phyloP scores from a whole-genome alignment of 1,140 invertebrate species.

The Agrypnia vestita region DNA sequence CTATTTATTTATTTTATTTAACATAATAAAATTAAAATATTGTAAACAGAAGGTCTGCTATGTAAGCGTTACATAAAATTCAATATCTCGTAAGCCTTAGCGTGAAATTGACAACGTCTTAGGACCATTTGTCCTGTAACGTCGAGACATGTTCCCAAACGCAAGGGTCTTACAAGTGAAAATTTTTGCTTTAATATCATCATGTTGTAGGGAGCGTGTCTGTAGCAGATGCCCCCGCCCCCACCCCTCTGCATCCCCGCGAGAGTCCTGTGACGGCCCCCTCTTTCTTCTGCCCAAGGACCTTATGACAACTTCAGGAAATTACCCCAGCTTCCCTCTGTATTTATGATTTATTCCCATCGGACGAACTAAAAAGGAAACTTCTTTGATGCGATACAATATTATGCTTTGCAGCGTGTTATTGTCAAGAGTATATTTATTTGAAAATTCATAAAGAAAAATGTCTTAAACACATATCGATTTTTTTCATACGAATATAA shows the following conservation, averaged over 20 bases:
- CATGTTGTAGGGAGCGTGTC: slow-evolving; percentile 31
- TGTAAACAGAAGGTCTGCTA: not conserved
- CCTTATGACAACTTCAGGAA: slow-evolving; percentile 33
- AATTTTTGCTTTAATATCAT: slow-evolving; percentile 40
- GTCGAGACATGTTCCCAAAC: slow-evolving; percentile 15
- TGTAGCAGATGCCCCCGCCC: slow-evolving; percentile 26
- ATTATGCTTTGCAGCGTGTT: slow-evolving; percentile 5
- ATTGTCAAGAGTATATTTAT: not conserved
- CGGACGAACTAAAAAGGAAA: slow-evolving; percentile 30
- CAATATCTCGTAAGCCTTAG: slow-evolving; percentile 16
- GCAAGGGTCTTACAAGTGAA: slow-evolving; percentile 29
- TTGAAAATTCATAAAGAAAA: not conserved
- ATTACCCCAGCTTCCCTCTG: slow-evolving; percentile 11
- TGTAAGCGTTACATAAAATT: slow-evolving; percentile 21
- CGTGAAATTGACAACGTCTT: slow-evolving; percentile 33
- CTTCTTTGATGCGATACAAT: slow-evolving; percentile 31
- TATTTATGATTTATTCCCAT: slow-evolving; percentile 39
- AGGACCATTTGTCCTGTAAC: slow-evolving; percentile 12
- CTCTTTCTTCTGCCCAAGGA: slow-evolving; percentile 12
- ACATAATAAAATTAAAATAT: no score
- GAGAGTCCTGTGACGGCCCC: slow-evolving; percentile 21
- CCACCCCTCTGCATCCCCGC: not conserved
- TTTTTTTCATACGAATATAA: no score
- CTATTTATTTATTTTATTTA: no score
- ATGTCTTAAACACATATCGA: no score